A percentile compares a stretch with the other conserved stretches of the same genome.
Evolutionary conservation across 2,113 vertebrate species (phyloP).

Genomic region (Hippocampus guttulatus): DNA sequence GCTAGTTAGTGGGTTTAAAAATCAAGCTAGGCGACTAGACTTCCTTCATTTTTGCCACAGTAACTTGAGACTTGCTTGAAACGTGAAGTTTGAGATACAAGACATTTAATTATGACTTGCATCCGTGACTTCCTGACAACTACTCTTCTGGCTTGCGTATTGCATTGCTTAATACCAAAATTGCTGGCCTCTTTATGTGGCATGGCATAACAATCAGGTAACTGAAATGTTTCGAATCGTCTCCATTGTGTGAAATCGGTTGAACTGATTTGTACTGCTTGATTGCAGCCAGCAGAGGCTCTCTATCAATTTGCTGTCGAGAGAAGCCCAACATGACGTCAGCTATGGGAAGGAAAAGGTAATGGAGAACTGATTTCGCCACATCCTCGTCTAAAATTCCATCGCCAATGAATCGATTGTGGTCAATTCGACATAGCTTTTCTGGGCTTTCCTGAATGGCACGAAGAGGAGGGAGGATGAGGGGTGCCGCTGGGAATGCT

Average conservation of each 20-base stretch:
- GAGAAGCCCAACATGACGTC: not conserved
- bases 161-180: not conserved
- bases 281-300: not conserved
- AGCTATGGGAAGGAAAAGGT: not conserved
- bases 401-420: conserved; percentile 80
- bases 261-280: not conserved
- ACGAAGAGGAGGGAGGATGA: conserved; percentile 11
- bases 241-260: not conserved
- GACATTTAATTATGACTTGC: too few species aligned
- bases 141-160: too few species aligned
- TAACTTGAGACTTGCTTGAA: too few species aligned
- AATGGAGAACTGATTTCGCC: conserved; percentile 54
- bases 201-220: not conserved
- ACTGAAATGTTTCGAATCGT: not conserved
- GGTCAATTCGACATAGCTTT: conserved; percentile 83
- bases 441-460: conserved; percentile 47
- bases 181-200: too few species aligned
- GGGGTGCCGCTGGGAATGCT: conserved; percentile 69
- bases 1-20: too few species aligned
- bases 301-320: not conserved
- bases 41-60: too few species aligned
- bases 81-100: too few species aligned
- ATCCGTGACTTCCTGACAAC: too few species aligned
- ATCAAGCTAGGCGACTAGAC: too few species aligned
- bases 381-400: conserved; percentile 75